Base-by-base conservation (phyloP, 1,140 invertebrate genomes). In the Ctenoplectra terminalis region DNA sequence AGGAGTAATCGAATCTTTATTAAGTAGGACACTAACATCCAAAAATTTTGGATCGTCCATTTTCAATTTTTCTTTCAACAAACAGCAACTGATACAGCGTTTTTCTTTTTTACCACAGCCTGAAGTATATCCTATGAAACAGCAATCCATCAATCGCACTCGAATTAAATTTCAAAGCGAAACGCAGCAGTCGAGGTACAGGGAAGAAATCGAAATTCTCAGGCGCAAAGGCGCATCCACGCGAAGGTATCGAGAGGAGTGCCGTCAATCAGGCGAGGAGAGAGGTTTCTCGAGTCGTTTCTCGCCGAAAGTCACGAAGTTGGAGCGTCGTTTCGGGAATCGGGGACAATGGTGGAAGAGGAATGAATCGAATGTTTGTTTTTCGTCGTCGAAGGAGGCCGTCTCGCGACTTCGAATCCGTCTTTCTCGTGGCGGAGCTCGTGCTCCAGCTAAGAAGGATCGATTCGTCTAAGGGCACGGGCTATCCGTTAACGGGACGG, bases 401-500 rank as follows among this genome's bases (percentile, higher is more conserved):
- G 61, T 40, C 26, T n/a, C 43, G 54, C n/a, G 54, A 40, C 37
- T 69, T 3, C 15, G 50, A 40, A 66, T 66, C 79, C 29, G 26
- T 71, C 70, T 82, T 60, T 50, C 67, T 75, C 56, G 40, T 64
- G 48, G 58, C 46, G 61, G 58, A 48, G 63, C 69, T 63, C 52
- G 69, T 29, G 69, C 71, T 70, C 67, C 63, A 56, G 31, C 83
- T 91, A 89, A 91, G 87, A 88, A 90, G 88, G 85, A 93, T 92
- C 91, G 90, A 93, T 93, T 90, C 87, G 87, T 90, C 87, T 73
- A 82, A 87, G 83, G 86, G 87, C 87, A 85, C 87, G 73, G 90
- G 86, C 90, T 88, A 92, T 92, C 90, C 88, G 92, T 93, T 93
- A 92, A 88, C 89, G 83, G 87, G 81, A 88, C 81, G 90, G 90